Base-by-base conservation (phyloP, 2,797 vertebrate species). In the Lacerta agilis region DNA sequence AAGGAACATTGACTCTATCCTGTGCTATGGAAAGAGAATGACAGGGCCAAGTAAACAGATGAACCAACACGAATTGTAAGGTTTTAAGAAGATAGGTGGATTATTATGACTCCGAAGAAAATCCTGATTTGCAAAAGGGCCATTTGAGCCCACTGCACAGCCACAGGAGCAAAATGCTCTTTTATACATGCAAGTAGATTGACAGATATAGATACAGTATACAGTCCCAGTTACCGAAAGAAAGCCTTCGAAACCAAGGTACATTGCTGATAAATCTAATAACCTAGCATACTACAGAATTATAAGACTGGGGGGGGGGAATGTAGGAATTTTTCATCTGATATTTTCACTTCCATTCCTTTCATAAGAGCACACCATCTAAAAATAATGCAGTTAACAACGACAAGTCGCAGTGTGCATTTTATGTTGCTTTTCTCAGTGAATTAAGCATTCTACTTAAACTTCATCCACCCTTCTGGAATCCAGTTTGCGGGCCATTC, bases 361-460 rank as follows among this genome's bases (percentile, higher is more conserved):
- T 79, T 64, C 84, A 36, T 64, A 41, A 85, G 58, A n/a, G 3
- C 41, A 55, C 15, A 11, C 27, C 38, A 66, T 85, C 58, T 81
- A 76, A 73, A 85, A 76, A 55, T 55, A 85, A 81, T 76, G 66
- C 10, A 67, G 55, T 85, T 38, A 36, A 45, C 73, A 80, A 75
- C 66, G 77, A 76, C 36, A 76, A 84, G 61, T 23, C 69, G 23
- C 69, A 73, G 41, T 36, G 33, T 85, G 43, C 69, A 86, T 89
- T 61, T 81, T 38, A 87, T 61, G 29, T 23, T 75, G 38, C 38
- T 87, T 87, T 29, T 71, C 45, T 81, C 29, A 25, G 43, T 81
- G 71, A 76, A 87, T 77, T 76, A 85, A 71, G 8, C 78, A 77
- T 87, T 82, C 45, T 80, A 77, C 82, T 87, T 87, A 86, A 66